These are phyloP conservation scores for Bryconaethiops microstoma DNA, from an alignment of 2,797 vertebrate species.

Conservation along the genomic window DNA sequence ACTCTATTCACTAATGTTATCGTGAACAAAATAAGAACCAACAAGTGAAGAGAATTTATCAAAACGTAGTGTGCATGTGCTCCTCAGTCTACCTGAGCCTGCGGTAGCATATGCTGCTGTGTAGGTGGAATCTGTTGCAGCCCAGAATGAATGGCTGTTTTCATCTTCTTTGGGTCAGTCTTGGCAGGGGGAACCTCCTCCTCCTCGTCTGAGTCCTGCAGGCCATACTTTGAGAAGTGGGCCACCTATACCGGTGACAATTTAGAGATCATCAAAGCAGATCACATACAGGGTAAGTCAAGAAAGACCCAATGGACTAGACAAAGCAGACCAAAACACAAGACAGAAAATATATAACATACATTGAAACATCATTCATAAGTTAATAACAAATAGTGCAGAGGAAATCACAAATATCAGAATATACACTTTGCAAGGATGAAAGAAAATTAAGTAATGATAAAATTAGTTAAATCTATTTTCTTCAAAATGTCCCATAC, in stretches of 20 bases:
- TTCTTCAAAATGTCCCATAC: constrained; percentile 64
- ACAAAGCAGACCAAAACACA: background rate
- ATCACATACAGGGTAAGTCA: background rate
- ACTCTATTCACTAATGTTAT: constrained; percentile 11
- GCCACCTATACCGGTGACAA: constrained; percentile 76
- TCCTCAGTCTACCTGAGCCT: constrained; percentile 85
- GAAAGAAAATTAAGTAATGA: no score
- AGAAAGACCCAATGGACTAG: background rate
- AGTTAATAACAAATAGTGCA: no score
- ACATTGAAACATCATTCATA: no score
- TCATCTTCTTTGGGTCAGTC: constrained; percentile 88
- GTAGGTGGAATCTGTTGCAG: constrained; percentile 77
- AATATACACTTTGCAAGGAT: background rate
- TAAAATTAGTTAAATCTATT: no score
- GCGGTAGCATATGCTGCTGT: constrained; percentile 81
- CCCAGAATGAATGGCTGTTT: constrained; percentile 76
- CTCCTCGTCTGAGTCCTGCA: constrained; percentile 95
- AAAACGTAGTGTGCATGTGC: constrained; percentile 60
- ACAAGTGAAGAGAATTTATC: background rate
- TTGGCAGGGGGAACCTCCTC: constrained; percentile 82
- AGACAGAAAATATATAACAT: no score
- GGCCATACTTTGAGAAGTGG: constrained; percentile 96
- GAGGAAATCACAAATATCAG: no score
- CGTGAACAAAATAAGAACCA: background rate
- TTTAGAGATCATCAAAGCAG: background rate